A percentile compares a stretch with the other conserved stretches of the same genome.
phyloP scores from a whole-genome alignment of 92 coral and sea anemone species.

The Chrysogorgia sp. region DNA sequence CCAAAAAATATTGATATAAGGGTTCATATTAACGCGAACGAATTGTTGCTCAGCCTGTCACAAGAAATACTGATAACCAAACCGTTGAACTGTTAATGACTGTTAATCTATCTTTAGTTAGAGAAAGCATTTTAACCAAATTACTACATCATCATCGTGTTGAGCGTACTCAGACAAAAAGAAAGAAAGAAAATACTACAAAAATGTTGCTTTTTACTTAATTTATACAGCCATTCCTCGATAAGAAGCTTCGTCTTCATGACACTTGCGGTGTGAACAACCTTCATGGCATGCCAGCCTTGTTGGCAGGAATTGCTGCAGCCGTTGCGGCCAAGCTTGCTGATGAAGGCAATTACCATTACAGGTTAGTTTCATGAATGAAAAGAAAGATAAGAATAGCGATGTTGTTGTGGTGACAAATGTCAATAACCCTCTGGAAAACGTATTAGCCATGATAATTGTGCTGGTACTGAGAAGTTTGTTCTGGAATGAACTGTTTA shows the following conservation, averaged over 20 bases:
- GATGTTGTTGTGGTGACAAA: too few species aligned
- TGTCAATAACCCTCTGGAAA: too few species aligned
- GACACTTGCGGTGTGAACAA: slow-evolving; percentile 80
- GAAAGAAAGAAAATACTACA: not conserved
- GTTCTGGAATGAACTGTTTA: too few species aligned
- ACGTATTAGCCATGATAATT: not conserved
- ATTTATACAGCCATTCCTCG: slow-evolving; percentile 65
- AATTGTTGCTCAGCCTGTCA: too few species aligned
- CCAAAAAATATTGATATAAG: too few species aligned
- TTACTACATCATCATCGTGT: too few species aligned
- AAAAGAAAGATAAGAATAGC: not conserved
- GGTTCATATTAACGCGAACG: too few species aligned
- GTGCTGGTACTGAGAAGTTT: not conserved
- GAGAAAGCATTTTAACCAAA: too few species aligned
- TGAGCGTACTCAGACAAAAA: too few species aligned
- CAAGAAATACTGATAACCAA: too few species aligned
- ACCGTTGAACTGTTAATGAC: too few species aligned
- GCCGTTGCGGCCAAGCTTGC: slow-evolving; percentile 67
- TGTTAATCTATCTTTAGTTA: too few species aligned
- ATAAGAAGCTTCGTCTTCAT: slow-evolving; percentile 58
- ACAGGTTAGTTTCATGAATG: slow-evolving; percentile 49
- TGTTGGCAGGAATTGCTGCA: slow-evolving; percentile 73
- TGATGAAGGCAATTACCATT: slow-evolving; percentile 50
- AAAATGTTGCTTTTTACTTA: not conserved
- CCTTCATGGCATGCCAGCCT: slow-evolving; percentile 81